Percentiles rank a stretch among this genome's conserved stretches.
Evolutionary conservation across 2,888 invertebrate species (phyloP).

Genomic region (Limenitis camilla): DNA sequence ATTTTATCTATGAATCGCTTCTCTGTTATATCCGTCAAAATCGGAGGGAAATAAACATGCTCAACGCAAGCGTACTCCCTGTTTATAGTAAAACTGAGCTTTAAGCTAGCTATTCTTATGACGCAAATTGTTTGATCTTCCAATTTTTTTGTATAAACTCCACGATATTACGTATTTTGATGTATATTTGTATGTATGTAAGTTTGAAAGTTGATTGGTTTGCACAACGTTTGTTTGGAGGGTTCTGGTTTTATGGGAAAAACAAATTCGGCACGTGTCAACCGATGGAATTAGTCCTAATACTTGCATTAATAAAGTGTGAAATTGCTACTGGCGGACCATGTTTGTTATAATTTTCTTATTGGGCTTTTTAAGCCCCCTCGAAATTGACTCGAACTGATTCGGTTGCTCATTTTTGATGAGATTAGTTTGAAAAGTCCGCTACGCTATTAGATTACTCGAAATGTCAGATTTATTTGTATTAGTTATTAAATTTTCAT

Average conservation of each 20-base stretch:
- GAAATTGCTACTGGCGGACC: constrained; percentile 66
- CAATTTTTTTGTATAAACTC: constrained; percentile 3
- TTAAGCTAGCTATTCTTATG: constrained; percentile 29
- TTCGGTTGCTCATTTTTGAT: constrained; percentile 19
- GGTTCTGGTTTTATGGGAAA: constrained; percentile 62
- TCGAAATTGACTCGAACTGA: constrained; percentile 19
- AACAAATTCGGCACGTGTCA: constrained; percentile 71
- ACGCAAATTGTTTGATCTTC: constrained; percentile 12
- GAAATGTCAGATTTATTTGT: background rate
- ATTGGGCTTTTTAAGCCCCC: constrained; percentile 52
- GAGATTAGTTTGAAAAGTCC: background rate
- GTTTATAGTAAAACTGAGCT: constrained; percentile 27
- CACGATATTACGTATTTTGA: background rate
- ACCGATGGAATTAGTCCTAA: constrained; percentile 69
- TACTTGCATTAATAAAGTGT: constrained; percentile 75
- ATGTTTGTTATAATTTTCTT: constrained; percentile 69
- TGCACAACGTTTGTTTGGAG: constrained; percentile 35
- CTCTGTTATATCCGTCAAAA: constrained; percentile 47
- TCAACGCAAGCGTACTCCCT: constrained; percentile 35
- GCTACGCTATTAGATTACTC: background rate
- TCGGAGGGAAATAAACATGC: constrained; percentile 46
- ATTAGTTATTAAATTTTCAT: constrained; percentile 1
- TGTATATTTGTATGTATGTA: constrained; percentile 24
- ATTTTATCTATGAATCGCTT: constrained; percentile 58
- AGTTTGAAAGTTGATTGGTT: constrained; percentile 40